Evolutionary conservation across 64 coral and sea anemone genomes (phyloP).

Genomic region (Orbicella faveolata): DNA sequence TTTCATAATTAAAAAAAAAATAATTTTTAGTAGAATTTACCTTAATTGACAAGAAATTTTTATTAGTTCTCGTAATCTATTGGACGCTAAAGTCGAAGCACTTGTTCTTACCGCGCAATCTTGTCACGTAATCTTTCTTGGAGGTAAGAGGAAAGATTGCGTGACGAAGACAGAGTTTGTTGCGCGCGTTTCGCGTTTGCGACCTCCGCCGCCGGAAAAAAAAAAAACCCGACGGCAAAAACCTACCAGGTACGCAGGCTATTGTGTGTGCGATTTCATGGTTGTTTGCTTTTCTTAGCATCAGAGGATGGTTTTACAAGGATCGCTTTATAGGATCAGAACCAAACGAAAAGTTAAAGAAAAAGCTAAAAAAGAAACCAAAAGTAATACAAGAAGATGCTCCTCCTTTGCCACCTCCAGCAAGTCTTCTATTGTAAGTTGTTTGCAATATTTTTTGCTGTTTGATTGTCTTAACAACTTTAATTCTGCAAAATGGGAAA

Average conservation of each 20-base stretch:
- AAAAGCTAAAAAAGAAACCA: conserved; percentile 67
- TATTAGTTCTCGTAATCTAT: no score
- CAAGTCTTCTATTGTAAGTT: conserved; percentile 34
- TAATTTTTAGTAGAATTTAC: no score
- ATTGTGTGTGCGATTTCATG: no score
- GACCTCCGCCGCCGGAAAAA: no score
- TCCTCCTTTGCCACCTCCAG: conserved; percentile 5
- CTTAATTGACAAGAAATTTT: no score
- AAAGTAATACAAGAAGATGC: conserved; percentile 37
- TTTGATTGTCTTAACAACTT: neutral
- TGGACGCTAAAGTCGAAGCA: no score
- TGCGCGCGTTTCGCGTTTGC: no score
- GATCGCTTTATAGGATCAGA: conserved; percentile 90
- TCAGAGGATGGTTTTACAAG: conserved; percentile 90
- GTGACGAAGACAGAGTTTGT: neutral
- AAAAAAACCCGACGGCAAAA: no score
- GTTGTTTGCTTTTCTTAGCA: conserved; percentile 45
- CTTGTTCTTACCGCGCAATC: no score
- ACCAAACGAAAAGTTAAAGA: conserved; percentile 93
- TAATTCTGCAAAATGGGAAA: no score
- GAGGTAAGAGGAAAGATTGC: neutral
- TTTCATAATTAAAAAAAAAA: no score
- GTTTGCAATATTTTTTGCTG: neutral
- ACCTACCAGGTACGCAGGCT: no score
- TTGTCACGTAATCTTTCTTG: neutral